phyloP scores from a whole-genome alignment of 2,113 vertebrate species.

The Ramphastos sulfuratus region DNA sequence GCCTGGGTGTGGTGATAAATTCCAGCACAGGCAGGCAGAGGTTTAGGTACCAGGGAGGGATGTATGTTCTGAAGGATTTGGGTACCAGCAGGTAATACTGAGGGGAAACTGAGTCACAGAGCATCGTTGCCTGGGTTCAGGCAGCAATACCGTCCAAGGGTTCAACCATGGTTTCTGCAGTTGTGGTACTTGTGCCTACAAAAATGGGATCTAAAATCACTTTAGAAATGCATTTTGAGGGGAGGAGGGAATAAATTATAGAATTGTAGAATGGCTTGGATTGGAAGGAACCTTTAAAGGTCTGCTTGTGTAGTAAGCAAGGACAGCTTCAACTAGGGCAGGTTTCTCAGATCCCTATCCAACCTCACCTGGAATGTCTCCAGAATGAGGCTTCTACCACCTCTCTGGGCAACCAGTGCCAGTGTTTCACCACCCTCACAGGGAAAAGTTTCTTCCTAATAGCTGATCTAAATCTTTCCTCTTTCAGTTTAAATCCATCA shows the following conservation, averaged over 20 bases:
- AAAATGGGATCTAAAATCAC: background rate
- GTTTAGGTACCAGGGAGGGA: background rate
- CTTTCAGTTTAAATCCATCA: background rate
- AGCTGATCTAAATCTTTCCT: background rate
- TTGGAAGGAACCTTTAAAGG: background rate
- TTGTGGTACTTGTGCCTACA: fast-evolving
- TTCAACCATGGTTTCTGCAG: fast-evolving
- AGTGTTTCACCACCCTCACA: background rate
- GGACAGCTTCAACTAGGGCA: background rate
- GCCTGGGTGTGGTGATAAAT: background rate
- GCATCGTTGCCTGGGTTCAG: fast-evolving
- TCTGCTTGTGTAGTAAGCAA: background rate
- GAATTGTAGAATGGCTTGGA: background rate
- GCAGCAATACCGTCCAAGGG: background rate
- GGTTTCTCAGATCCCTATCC: background rate
- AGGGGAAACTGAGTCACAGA: background rate
- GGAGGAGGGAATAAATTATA: fast-evolving
- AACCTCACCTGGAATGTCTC: background rate
- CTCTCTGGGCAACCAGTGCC: background rate
- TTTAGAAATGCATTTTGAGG: background rate
- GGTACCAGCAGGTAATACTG: fast-evolving
- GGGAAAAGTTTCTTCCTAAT: background rate
- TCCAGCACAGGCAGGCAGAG: fast-evolving
- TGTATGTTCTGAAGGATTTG: background rate
- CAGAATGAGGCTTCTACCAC: background rate